Evolutionary conservation across 2,888 invertebrate species (phyloP), one percentile per base, ranked within the genome.

Genomic region (Leptopterna dolabrata): DNA sequence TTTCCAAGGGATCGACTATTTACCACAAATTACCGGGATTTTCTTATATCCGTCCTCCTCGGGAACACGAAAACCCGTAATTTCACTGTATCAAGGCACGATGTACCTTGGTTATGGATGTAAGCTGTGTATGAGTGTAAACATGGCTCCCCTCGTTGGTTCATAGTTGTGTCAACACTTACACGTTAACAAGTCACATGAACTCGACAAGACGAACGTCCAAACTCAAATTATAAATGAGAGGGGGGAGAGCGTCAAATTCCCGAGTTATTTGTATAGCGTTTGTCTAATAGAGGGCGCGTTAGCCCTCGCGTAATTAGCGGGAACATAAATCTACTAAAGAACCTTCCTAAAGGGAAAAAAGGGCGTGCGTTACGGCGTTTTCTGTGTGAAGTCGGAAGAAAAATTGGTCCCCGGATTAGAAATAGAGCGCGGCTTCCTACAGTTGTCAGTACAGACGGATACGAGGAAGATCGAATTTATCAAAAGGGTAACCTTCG

Each of bases 371-470:
- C 24, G 4, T 36, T 27, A 19, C 63, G 63, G 63, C 24, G 19
- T 63, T 24, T 63, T 76, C 43, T 76, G 41, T 78, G 4, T 24
- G 11, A 45, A 41, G 43, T 41, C 43, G 45, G 41, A 78, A 78
- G 78, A 78, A 78, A 78, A 78, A 78, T 78, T 45, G 45, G 41
- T 78, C 27, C 45, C 16, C 45, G 45, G 78, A 78, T 78, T 78
- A 78, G 45, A 78, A 78, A 78, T 78, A 78, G 78, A 78, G 78
- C 78, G 78, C 24, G 43, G 78, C 78, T 78, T 45, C 78, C 45
- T 41, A n/a, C 45, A 45, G 78, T 78, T 78, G 78, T 78, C 78
- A 78, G 78, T 78, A 41, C 27, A 24, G 78, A 76, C 14, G 76
- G 76, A 24, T 19, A 19, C 0, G 63, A 19, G 63, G 11, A 63